Evolutionary conservation across 2,888 invertebrate genomes (phyloP).

Genomic region (Heliconius ismenius): DNA sequence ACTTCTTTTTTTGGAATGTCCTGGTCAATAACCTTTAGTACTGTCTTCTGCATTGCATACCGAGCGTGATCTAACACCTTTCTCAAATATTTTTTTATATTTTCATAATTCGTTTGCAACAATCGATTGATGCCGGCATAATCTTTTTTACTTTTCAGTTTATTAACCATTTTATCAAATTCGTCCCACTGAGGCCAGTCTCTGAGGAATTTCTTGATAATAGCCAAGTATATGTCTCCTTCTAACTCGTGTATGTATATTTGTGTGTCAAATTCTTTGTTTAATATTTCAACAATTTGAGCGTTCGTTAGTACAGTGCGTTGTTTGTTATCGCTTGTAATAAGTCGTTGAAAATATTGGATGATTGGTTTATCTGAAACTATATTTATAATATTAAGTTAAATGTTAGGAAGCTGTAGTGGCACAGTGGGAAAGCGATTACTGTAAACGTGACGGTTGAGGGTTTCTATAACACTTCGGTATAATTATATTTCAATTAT

Average conservation of each 20-base stretch:
- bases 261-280: constrained; percentile 60
- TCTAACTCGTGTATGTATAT: constrained; percentile 57
- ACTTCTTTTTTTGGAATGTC: constrained; percentile 3
- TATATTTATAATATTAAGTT: neutral
- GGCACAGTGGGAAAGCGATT: no score
- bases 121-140: constrained; percentile 49
- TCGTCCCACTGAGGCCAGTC: constrained; percentile 73
- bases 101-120: constrained; percentile 56
- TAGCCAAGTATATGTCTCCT: constrained; percentile 63
- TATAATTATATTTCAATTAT: neutral
- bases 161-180: constrained; percentile 56
- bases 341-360: constrained; percentile 59
- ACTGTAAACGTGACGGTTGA: neutral
- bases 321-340: constrained; percentile 59
- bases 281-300: constrained; percentile 62
- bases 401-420: neutral
- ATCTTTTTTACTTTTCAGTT: constrained; percentile 49
- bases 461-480: neutral
- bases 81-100: constrained; percentile 58
- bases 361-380: constrained; percentile 63
- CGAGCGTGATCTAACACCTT: constrained; percentile 52
- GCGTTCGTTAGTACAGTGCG: constrained; percentile 65
- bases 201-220: constrained; percentile 67
- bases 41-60: constrained; percentile 49
- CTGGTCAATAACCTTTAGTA: constrained; percentile 43